Percentiles rank a stretch among this genome's conserved stretches.
Conservation (phyloP, 2,113 vertebrate genomes). For the Microtus richardsoni region DNA sequence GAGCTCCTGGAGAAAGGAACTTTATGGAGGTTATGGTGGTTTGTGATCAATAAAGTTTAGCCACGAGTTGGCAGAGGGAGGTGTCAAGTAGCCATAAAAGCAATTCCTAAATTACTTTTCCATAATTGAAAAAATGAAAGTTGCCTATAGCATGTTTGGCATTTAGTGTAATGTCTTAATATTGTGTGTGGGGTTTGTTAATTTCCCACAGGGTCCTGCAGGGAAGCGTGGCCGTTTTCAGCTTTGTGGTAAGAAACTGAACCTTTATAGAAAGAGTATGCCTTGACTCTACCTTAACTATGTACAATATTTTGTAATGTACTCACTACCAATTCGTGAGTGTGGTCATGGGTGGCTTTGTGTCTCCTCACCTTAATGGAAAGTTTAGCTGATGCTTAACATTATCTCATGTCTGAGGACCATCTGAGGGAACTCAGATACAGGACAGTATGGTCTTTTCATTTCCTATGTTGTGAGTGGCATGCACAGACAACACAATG, state of each 20-base stretch:
- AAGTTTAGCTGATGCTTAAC: not conserved
- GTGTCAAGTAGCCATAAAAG: not conserved
- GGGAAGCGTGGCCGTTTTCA: not conserved
- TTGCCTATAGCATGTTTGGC: not conserved
- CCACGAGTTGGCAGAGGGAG: not conserved
- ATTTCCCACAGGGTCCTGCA: not conserved
- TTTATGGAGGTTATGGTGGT: not conserved
- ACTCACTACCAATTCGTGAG: not conserved
- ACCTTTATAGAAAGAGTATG: not conserved
- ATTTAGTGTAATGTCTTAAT: not conserved
- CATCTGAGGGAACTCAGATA: not conserved
- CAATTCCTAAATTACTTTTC: slow-evolving; percentile 48
- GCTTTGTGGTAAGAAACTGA: not conserved
- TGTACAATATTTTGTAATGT: not conserved
- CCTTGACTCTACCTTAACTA: not conserved
- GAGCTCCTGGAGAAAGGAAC: not conserved
- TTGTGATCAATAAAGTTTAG: not conserved
- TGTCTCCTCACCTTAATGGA: not conserved
- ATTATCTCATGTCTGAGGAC: not conserved
- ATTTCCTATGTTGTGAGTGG: not conserved
- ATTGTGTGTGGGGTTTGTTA: not conserved
- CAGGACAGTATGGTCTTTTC: not conserved
- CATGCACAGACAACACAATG: not conserved
- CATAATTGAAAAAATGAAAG: slow-evolving; percentile 43
- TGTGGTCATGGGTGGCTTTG: rapidly evolving